Conservation (phyloP, 2,113 vertebrate genomes). For the Mystacornis crossleyi region DNA sequence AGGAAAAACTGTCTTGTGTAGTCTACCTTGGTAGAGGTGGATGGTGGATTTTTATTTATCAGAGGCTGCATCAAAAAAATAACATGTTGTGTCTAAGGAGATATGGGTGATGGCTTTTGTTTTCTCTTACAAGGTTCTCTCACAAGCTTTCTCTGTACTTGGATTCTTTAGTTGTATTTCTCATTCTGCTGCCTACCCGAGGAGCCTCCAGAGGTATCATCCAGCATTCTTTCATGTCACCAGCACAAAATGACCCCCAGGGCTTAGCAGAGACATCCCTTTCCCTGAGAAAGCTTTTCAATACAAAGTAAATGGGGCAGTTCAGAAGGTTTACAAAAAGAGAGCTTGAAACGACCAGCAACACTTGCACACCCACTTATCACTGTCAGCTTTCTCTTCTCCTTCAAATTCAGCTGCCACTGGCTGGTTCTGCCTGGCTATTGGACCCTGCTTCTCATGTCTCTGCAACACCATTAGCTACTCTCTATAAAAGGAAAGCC, state of each 20-base stretch:
- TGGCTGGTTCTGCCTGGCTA: neutral
- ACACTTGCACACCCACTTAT: neutral
- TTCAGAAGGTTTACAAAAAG: neutral
- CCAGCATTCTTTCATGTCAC: neutral
- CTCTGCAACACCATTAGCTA: neutral
- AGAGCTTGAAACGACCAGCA: neutral
- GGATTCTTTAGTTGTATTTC: neutral
- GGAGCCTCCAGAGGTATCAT: neutral
- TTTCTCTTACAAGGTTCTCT: neutral
- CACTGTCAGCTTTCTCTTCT: neutral
- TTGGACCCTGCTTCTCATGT: neutral
- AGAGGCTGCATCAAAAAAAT: neutral
- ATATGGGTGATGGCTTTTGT: rapidly evolving
- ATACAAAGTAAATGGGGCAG: rapidly evolving
- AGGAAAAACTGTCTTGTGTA: neutral
- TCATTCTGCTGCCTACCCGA: neutral
- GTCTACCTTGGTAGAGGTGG: neutral
- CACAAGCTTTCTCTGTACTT: neutral
- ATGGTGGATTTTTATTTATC: neutral
- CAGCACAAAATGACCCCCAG: neutral
- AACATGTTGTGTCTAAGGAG: neutral
- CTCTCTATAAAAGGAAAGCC: neutral
- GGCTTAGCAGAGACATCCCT: neutral
- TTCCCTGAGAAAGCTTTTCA: neutral
- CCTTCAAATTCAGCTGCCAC: neutral